Base-by-base conservation (phyloP, 2,113 vertebrate genomes). In the Ovis aries region DNA sequence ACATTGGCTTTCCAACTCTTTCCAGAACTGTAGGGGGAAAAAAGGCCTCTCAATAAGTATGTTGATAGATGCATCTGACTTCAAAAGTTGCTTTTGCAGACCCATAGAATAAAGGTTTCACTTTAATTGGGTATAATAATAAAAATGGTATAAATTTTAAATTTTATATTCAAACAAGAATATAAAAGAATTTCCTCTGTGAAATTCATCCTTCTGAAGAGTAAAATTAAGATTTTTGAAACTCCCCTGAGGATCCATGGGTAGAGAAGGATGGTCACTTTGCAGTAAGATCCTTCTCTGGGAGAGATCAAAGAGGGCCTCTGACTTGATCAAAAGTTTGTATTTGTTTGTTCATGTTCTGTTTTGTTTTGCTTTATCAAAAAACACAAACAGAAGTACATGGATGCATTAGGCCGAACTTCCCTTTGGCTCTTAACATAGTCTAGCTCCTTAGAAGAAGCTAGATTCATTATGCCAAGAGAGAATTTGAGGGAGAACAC, bases 31-130 rank as follows among this genome's bases (percentile, higher is more conserved):
- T 31, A 88, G 81, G n/a, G 80, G 4, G 43, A 91, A 23, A 52
- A 95, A 95, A 95, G 87, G 81, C 43, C 71, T 96, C 48, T 95
- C 45, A 97, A 96, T 96, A 96, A 95, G 95, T 87, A 93, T 95
- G 95, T 97, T 98, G 98, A 97, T 97, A 97, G 96, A 98, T 97
- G 94, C 6, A 88, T 93, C 57, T 2, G 36, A 97, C 97, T 97
- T 97, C 93, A 97, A 97, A 97, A 95, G 96, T 96, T 94, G 89
- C 74, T 90, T 84, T 96, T 94, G 59, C 29, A 84, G 96, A 88
- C 71, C 52, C 91, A 84, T 62, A 84, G 57, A 89, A 87, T 97
- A 82, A 93, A 97, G 62, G 93, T 91, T 97, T 94, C 57, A 86
- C 25, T 94, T 93, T 94, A 93, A 94, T 78, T 19, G 1, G 25